These are phyloP conservation scores for Chiroxiphia lanceolata DNA, from an alignment of 2,797 vertebrate genomes.

Conservation along the genomic window DNA sequence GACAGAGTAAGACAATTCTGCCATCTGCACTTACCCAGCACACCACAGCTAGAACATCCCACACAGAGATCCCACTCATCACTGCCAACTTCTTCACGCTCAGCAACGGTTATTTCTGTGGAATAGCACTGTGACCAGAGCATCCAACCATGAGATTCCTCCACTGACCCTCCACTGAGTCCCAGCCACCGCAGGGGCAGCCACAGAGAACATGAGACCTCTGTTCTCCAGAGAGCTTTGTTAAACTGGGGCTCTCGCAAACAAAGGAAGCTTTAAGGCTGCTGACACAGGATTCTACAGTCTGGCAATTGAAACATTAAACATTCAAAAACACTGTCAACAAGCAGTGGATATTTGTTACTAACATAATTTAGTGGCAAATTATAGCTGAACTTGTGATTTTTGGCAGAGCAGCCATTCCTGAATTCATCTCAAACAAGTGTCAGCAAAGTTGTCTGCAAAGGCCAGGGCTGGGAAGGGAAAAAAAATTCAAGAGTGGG, in stretches of 20 bases:
- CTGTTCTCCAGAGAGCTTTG: background rate
- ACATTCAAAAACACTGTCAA: background rate
- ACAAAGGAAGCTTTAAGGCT: constrained; percentile 29
- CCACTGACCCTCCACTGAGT: background rate
- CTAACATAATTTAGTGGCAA: background rate
- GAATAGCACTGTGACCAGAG: background rate
- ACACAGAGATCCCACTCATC: background rate
- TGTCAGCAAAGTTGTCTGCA: background rate
- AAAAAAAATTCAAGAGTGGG: background rate
- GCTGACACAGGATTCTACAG: background rate
- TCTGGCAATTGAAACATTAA: background rate
- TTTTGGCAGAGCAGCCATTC: background rate
- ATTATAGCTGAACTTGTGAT: background rate
- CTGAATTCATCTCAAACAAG: background rate
- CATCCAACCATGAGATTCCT: background rate
- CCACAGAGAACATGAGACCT: background rate
- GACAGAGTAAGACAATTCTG: background rate
- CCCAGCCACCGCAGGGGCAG: background rate
- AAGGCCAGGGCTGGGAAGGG: background rate
- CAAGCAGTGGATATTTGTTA: background rate
- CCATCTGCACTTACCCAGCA: background rate
- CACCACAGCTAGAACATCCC: background rate
- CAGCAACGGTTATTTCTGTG: background rate
- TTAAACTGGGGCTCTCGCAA: background rate
- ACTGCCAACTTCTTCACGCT: background rate